Conservation (phyloP, 2,113 vertebrate genomes). For the Stigmatopora nigra region DNA sequence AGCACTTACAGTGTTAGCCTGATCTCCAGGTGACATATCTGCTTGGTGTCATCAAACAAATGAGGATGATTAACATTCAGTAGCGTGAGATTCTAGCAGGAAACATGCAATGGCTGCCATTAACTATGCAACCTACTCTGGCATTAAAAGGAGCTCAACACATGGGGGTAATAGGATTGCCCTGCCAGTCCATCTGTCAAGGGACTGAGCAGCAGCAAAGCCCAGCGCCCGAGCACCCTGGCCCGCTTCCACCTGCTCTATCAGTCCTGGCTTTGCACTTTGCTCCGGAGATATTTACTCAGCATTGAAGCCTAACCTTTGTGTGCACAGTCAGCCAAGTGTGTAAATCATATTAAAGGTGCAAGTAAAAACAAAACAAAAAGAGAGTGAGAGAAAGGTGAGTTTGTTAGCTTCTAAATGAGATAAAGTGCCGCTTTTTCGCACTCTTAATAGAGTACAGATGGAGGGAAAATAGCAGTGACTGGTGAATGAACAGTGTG, state of each 20-base stretch:
- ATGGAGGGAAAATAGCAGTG: slow-evolving; percentile 47
- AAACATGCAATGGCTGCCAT: slow-evolving; percentile 44
- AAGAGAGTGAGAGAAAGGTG: not conserved
- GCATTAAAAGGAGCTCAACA: slow-evolving; percentile 74
- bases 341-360: slow-evolving; percentile 26
- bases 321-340: slow-evolving; percentile 14
- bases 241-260: slow-evolving; percentile 44
- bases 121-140: slow-evolving; percentile 65
- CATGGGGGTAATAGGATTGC: slow-evolving; percentile 78
- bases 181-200: slow-evolving; percentile 62
- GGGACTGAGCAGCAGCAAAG: slow-evolving; percentile 46
- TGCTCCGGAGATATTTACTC: slow-evolving; percentile 40
- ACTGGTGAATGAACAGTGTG: slow-evolving; percentile 34
- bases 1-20: not conserved
- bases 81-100: slow-evolving; percentile 37
- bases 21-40: not conserved
- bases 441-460: slow-evolving; percentile 45
- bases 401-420: slow-evolving; percentile 29
- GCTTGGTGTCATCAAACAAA: slow-evolving; percentile 45
- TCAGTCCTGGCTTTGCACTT: slow-evolving; percentile 37
- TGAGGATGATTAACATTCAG: slow-evolving; percentile 35
- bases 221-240: slow-evolving; percentile 37
- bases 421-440: slow-evolving; percentile 31
- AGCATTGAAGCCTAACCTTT: slow-evolving; percentile 29
- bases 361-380: slow-evolving; percentile 15